These are phyloP conservation scores for Pseudopodoces humilis DNA, from an alignment of 2,113 vertebrate genomes.

Conservation along the genomic window DNA sequence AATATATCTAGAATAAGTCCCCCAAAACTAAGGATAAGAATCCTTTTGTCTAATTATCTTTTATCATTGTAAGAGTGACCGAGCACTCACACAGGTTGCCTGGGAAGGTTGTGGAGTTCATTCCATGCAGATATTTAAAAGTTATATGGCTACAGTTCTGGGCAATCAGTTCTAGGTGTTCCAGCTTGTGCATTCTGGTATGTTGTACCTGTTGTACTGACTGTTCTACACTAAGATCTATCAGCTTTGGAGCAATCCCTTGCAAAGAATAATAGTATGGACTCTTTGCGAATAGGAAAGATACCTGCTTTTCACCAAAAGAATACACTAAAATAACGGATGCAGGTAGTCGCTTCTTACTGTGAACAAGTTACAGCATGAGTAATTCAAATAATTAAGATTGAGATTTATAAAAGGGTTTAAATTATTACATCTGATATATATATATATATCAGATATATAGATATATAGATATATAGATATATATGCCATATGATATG, in stretches of 20 bases:
- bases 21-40: background rate
- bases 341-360: background rate
- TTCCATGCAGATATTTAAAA: background rate
- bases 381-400: background rate
- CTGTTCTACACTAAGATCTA: background rate
- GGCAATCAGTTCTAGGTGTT: fast-evolving
- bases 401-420: background rate
- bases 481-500: too few relatives aligned
- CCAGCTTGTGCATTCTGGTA: background rate
- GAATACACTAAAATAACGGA: background rate
- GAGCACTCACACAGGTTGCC: background rate
- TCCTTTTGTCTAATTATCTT: background rate
- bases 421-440: background rate
- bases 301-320: background rate
- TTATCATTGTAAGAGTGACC: background rate
- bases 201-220: background rate
- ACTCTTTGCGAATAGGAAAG: background rate
- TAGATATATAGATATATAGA: too few relatives aligned
- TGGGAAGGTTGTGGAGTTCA: background rate
- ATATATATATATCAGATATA: background rate
- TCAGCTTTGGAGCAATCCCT: background rate
- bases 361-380: background rate
- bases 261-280: background rate
- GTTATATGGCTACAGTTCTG: background rate
- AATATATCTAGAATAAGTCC: background rate